Base-by-base conservation (phyloP, 2,797 vertebrate species). In the Neosilurus hyrtlii region DNA sequence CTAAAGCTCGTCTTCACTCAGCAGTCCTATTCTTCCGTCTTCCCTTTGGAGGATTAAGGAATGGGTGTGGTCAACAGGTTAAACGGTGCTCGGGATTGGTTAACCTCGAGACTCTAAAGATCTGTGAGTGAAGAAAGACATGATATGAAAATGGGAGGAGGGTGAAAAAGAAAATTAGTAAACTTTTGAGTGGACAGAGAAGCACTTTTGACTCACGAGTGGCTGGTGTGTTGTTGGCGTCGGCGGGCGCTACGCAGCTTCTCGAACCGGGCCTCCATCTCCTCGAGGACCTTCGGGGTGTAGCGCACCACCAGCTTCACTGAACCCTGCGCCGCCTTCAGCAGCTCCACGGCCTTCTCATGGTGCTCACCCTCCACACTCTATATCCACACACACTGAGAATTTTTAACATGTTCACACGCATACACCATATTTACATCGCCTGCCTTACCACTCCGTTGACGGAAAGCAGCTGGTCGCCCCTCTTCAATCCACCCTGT, bases 261-360 rank as follows among this genome's bases (percentile, higher is more conserved):
- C 93, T 98, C 97, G 26, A 98, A 97, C 71, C 97, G 94, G 22
- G 96, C 96, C 91, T 98, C 97, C 96, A 97, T 97, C 86, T 98
- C 96, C 89, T 98, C 97, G 61, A 98, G 94, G 80, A 97, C 97
- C 9, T 96, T 96, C 0, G 97, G 96, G 0, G 97, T 97, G 87
- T 97, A 97, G 43, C 97, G 94, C 51, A 97, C 96, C 52, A 97
- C 97, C 89, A 97, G 90, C 88, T 96, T 96, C 83, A 97, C 97
- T 0, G 96, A 96, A 59, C 96, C 95, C 90, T 98, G 96, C 0
- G 97, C 96, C 0, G 96, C 96, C 90, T 98, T 98, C 87, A 98
- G 91, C 84, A 98, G 93, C 90, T 98, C 97, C 87, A 98, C 97
- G 0, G 96, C 97, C 90, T 96, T 96, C 90, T 97, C 97, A 0